Percentiles rank a stretch among this genome's conserved stretches.
These are phyloP conservation scores for Tinea semifulvella DNA, from an alignment of 2,888 invertebrate species.

Conservation along the genomic window DNA sequence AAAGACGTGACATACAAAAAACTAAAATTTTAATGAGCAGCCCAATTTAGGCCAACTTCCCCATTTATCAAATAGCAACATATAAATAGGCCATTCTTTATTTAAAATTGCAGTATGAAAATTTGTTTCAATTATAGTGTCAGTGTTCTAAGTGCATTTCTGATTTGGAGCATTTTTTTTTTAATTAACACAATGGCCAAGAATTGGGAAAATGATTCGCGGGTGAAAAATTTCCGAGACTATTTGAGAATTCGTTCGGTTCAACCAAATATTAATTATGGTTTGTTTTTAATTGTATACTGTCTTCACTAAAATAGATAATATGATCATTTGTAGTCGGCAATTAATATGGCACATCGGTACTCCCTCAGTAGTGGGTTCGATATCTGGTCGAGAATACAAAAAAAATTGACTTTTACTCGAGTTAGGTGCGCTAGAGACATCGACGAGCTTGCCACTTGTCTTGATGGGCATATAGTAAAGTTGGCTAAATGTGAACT, in stretches of 20 bases:
- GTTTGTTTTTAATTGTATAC: constrained; percentile 39
- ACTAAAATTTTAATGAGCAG: neutral
- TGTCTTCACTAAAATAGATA: neutral
- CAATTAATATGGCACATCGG: no score
- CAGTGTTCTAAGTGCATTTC: neutral
- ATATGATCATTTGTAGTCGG: no score
- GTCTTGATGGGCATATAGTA: no score
- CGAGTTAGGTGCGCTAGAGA: no score
- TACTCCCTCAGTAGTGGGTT: no score
- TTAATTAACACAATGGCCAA: constrained; percentile 25
- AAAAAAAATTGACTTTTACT: no score
- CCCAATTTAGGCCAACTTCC: neutral
- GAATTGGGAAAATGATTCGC: constrained; percentile 37
- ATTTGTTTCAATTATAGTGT: neutral
- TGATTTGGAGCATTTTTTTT: neutral
- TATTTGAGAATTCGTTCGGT: constrained; percentile 78
- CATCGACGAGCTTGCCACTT: no score
- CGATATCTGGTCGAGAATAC: no score
- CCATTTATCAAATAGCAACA: neutral
- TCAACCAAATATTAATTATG: constrained; percentile 79
- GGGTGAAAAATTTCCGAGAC: constrained; percentile 74
- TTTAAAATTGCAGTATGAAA: neutral
- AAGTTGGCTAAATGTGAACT: no score
- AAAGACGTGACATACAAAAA: constrained; percentile 20
- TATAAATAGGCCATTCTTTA: constrained; percentile 1